Conservation (phyloP, 2,113 vertebrate species). For the Burhinus oedicnemus region DNA sequence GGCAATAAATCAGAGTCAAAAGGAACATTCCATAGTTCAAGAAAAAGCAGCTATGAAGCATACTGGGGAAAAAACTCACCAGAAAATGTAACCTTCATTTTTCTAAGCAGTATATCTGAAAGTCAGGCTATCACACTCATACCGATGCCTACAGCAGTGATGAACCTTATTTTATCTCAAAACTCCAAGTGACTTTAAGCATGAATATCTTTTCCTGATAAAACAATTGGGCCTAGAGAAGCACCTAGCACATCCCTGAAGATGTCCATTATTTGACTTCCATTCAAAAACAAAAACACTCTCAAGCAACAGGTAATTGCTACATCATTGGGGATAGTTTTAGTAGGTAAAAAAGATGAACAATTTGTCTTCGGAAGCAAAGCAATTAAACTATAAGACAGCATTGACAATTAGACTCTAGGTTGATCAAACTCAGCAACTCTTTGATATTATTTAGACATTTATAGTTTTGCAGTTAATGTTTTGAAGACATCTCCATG, state of each 20-base stretch:
- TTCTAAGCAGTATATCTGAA: not conserved
- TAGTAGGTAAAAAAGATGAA: not conserved
- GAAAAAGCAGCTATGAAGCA: not conserved
- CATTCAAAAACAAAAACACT: not conserved
- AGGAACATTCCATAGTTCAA: not conserved
- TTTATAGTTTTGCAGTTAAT: not conserved
- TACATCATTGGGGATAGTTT: not conserved
- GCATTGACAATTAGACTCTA: not conserved
- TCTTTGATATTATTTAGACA: not conserved
- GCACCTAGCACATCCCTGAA: not conserved
- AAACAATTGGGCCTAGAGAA: not conserved
- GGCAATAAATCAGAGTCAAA: not conserved
- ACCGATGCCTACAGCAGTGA: not conserved
- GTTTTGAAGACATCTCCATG: not conserved
- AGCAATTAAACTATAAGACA: not conserved
- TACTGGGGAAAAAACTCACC: rapidly evolving
- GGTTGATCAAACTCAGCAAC: not conserved
- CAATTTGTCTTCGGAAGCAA: not conserved
- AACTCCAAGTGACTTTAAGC: not conserved
- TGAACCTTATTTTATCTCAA: not conserved
- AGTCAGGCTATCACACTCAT: not conserved
- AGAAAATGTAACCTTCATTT: not conserved
- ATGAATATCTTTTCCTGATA: not conserved
- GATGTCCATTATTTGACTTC: not conserved
- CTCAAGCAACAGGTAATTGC: not conserved